phyloP scores from a whole-genome alignment of 2,888 invertebrate species.

The Acanthosepion pharaonis region DNA sequence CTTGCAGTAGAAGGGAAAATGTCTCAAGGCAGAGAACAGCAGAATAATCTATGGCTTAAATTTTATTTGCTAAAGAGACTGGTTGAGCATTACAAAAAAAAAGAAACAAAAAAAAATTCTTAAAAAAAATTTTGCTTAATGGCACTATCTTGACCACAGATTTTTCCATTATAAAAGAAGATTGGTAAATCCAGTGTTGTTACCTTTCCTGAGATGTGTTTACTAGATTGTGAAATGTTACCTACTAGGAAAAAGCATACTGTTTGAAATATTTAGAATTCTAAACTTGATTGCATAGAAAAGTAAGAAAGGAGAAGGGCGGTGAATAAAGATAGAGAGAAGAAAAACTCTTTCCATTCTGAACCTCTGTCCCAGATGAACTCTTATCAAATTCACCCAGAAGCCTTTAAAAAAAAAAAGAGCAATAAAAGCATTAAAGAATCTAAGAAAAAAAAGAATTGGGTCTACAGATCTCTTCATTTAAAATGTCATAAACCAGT shows the following conservation, averaged over 20 bases:
- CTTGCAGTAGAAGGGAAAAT: too few relatives aligned
- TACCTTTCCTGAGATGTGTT: neutral
- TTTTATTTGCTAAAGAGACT: too few relatives aligned
- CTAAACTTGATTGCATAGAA: neutral
- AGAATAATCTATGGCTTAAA: too few relatives aligned
- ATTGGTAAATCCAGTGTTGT: neutral
- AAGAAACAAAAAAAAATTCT: too few relatives aligned
- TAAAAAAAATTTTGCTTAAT: too few relatives aligned
- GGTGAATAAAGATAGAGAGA: neutral
- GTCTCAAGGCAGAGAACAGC: too few relatives aligned
- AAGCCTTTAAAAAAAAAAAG: neutral
- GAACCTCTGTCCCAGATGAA: slow-evolving; percentile 15
- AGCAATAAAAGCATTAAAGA: neutral
- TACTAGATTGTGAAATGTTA: neutral
- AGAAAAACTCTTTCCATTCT: neutral
- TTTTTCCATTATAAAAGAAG: neutral
- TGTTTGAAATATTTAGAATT: slow-evolving; percentile 5
- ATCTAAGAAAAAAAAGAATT: neutral
- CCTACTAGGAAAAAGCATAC: neutral
- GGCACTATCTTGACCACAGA: neutral
- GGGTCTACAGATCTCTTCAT: neutral
- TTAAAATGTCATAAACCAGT: neutral
- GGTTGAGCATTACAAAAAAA: neutral
- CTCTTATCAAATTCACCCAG: neutral
- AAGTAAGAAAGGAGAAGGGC: neutral